Evolutionary conservation across 64 coral and sea anemone species (phyloP).

Genomic region (Cladopsammia gracilis): DNA sequence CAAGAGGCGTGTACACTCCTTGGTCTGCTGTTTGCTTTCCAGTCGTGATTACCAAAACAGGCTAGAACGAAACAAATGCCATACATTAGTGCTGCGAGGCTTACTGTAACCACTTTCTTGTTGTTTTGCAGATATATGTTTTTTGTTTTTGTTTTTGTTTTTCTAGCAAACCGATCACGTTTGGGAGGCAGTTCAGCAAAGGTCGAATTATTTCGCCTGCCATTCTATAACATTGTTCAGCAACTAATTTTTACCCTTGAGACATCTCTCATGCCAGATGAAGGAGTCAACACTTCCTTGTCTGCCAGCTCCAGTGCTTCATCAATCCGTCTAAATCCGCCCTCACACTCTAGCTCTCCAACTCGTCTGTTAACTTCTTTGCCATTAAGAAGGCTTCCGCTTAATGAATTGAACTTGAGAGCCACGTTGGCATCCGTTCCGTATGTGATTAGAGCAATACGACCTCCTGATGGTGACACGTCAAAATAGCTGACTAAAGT

Average conservation of each 20-base stretch:
- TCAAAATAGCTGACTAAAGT: conserved; percentile 21
- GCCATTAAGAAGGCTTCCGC: not conserved
- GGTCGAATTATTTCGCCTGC: too few species aligned
- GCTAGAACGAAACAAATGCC: not conserved
- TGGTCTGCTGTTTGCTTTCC: conserved; percentile 41
- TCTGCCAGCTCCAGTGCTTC: conserved; percentile 43
- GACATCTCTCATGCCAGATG: conserved; percentile 53
- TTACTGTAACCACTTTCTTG: too few species aligned
- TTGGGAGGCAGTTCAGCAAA: too few species aligned
- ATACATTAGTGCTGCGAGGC: too few species aligned
- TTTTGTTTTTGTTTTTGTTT: too few species aligned
- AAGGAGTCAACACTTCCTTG: not conserved
- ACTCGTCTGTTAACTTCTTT: not conserved
- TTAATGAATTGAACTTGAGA: conserved; percentile 43
- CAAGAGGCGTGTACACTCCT: conserved; percentile 8
- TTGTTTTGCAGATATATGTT: too few species aligned
- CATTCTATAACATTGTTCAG: too few species aligned
- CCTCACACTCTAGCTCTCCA: conserved; percentile 7
- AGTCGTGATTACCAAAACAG: conserved; percentile 54
- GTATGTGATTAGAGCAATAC: conserved; percentile 3
- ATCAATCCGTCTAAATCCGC: conserved; percentile 51
- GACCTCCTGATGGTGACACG: not conserved
- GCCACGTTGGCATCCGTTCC: conserved; percentile 19
- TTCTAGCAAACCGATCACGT: too few species aligned
- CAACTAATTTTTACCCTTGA: conserved; percentile 3